phyloP scores from a whole-genome alignment of 2,888 invertebrate species.

The Pseudococcus jackbeardsleyi region DNA sequence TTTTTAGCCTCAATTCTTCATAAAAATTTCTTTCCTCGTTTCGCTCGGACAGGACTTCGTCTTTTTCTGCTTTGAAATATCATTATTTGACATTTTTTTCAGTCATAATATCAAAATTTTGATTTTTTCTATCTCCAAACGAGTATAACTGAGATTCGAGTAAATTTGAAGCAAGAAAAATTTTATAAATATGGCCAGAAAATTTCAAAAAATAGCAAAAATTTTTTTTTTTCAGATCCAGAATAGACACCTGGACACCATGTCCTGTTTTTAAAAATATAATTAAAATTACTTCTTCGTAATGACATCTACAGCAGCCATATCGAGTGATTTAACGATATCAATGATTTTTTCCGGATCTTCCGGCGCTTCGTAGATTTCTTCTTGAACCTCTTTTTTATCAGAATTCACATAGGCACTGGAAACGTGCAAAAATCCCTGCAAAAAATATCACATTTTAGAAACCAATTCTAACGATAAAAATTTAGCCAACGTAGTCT shows the following conservation, averaged over 20 bases:
- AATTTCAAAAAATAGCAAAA: too few species aligned
- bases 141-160: too few species aligned
- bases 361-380: slow-evolving; percentile 83
- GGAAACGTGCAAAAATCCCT: slow-evolving; percentile 91
- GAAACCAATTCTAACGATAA: neutral
- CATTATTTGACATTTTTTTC: too few species aligned
- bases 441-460: slow-evolving; percentile 50
- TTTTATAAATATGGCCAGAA: too few species aligned
- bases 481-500: neutral
- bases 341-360: slow-evolving; percentile 81
- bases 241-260: neutral
- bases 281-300: slow-evolving; percentile 76
- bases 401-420: slow-evolving; percentile 95
- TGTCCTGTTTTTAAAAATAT: neutral
- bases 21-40: too few species aligned
- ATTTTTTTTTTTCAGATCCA: too few species aligned
- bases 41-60: too few species aligned
- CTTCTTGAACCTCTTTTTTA: slow-evolving; percentile 80
- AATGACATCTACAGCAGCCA: slow-evolving; percentile 72
- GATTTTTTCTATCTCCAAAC: too few species aligned
- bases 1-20: too few species aligned
- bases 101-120: too few species aligned
- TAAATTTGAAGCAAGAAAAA: too few species aligned
- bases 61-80: too few species aligned
- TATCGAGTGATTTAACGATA: slow-evolving; percentile 63